Base-by-base conservation (phyloP, 2,888 invertebrate species). In the Sarcophaga subvicina region DNA sequence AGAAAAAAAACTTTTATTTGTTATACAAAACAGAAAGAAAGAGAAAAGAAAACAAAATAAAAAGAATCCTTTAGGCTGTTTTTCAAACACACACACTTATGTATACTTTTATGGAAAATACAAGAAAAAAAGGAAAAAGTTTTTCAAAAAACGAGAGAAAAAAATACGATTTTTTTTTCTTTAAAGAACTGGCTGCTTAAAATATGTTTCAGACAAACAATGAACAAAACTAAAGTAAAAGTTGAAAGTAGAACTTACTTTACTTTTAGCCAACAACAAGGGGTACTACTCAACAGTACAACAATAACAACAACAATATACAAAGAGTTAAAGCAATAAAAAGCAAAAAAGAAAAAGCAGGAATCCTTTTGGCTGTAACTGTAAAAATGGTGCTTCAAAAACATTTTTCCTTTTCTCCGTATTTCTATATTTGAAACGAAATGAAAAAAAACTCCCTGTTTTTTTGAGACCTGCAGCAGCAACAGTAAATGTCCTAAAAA, bases 401-500 rank as follows among this genome's bases (percentile, higher is more conserved):
- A 62, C 14, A 27, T 70, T 78, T 76, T 72, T 71, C 64, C 82
- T 63, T 86, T 75, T 80, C 17, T 82, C 70, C 12, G 45, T 63
- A n/a, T 25, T n/a, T n/a, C n/a, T 63, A 62, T 69, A 27, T 37
- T 72, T 49, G 20, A 45, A 45, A 45, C 20, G 62, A 54, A 49
- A 63, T 78, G 59, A n/a, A 25, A 22, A 72, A 80, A 81, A 79
- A 62, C 47, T 62, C 66, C 62, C 84, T 84, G 1, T 76, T 76
- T 60, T 69, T 54, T 0, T 81, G 45, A 8, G 14, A 27, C 54
- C 54, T 59, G 71, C 67, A 54, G 20, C 49, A 14, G 12, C 8
- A 70, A 59, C 63, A 80, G 76, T 79, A 84, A 54, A 79, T 84
- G 87, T 72, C 87, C 87, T 84, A 84, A 87, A 81, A 88, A 85